Base-by-base conservation (phyloP, 2,113 vertebrate genomes). In the Grammomys dolichurus region DNA sequence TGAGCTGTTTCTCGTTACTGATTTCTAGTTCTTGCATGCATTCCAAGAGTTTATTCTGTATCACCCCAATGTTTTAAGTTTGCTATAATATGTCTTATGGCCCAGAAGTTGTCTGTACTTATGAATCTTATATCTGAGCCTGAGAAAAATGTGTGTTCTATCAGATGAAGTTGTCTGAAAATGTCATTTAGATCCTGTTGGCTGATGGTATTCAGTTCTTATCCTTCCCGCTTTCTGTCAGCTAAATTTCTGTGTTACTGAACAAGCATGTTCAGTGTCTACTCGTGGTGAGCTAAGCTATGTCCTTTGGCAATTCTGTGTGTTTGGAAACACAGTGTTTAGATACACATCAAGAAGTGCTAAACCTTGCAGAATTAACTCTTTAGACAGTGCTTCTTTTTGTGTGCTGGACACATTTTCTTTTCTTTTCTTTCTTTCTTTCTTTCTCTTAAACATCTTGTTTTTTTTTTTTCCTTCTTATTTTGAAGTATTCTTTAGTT, bases 111-210 rank as follows among this genome's bases (percentile, higher is more conserved):
- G 24, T 82, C 82, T 22, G 5, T 51, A 43, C 56, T 95, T 65
- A 40, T 63, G 63, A 80, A 67, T 75, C 19, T 69, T 81, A 75
- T 72, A 67, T 19, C 60, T 69, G 43, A 90, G 28, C 58, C 80
- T 69, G 70, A 75, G 87, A 91, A 87, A 82, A 81, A 75, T 9
- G 36, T 63, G 26, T 82, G 8, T 12, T 81, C 46, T 69, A 13
- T 69, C 31, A 7, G 28, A 63, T 89, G 40, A 75, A 76, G 54
- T 7, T 7, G 40, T 60, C 40, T 76, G 70, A 31, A 76, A 80
- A 90, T 87, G 72, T 69, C 87, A 86, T 7, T 93, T 87, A 93
- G 65, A 90, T 81, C 19, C 46, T 5, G 67, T 73, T 93, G 80
- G 85, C 77, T 31, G 31, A 65, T 80, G 56, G 40, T 58, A 48